Evolutionary conservation across 2,113 vertebrate genomes (phyloP).

Genomic region (Poeciliopsis prolifica): DNA sequence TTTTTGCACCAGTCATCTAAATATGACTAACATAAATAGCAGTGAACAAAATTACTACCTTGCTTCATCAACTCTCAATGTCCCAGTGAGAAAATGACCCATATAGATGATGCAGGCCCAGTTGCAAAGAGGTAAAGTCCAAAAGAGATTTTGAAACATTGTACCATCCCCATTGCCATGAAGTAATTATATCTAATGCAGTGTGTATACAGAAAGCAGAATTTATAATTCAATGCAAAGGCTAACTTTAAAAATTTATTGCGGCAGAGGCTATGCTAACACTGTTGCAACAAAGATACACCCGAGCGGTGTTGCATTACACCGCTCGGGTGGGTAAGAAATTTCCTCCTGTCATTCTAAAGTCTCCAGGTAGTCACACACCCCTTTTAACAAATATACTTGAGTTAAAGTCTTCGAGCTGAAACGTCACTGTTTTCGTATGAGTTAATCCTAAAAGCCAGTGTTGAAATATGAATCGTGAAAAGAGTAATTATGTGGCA

Average conservation of each 20-base stretch:
- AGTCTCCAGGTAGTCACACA: constrained; percentile 3
- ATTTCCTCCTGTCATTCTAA: constrained; percentile 6
- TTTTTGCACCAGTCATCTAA: not conserved
- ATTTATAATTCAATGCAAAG: not conserved
- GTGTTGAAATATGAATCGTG: not conserved
- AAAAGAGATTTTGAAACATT: not conserved
- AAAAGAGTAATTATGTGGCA: constrained; percentile 1
- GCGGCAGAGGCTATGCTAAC: not conserved
- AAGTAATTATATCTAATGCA: not conserved
- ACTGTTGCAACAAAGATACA: constrained; percentile 5
- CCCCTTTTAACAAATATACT: not conserved
- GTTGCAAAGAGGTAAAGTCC: not conserved
- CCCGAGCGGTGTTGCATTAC: constrained; percentile 1
- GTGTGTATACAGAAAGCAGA: not conserved
- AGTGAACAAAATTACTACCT: not conserved
- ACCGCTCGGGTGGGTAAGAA: too few species aligned
- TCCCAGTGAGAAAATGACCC: not conserved
- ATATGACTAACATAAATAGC: not conserved
- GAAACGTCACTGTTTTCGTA: not conserved
- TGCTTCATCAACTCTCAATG: not conserved
- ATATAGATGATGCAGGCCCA: not conserved
- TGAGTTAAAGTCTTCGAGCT: not conserved
- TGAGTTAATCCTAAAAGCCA: not conserved
- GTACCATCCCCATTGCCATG: not conserved
- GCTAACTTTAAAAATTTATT: not conserved